Base-by-base conservation (phyloP, 92 coral and sea anemone species). In the Zoanthus solanderi region DNA sequence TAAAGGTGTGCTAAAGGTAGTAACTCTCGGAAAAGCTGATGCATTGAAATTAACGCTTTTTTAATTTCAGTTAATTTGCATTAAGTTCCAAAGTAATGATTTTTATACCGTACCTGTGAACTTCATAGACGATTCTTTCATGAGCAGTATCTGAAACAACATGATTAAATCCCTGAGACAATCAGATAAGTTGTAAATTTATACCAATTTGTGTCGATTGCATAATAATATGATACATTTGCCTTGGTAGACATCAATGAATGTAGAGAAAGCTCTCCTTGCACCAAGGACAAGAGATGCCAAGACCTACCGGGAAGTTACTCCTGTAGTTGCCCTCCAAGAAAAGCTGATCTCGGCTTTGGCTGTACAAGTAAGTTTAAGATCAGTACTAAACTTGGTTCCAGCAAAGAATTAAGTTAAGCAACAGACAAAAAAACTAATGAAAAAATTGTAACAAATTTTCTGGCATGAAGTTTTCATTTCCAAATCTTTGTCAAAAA, bases 261-360 rank as follows among this genome's bases (percentile, higher is more conserved):
- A 31, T 80, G 85, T 30, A 18, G 63, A 37, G 73, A 65, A 10
- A 58, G 23, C 23, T 80, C 85, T 11, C n/a, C 85, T 32, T 80
- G 75, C 58, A 28, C 58, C 73, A 66, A 13, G 28, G 58, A 18
- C 6, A 80, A 80, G 23, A 45, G 0, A 16, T 80, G 85, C 3
- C 23, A 45, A 47, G 85, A 80, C 45, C 60, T 80, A 12, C 44
- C 56, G 30, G 85, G 85, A 15, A 80, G 85, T 15, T 80, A 44
- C 37, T 61, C 58, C 9, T 80, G 85, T 34, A 63, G 58, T 11
- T 80, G 85, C 63, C 85, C 75, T 17, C 17, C 58, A 3, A 32
- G 75, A 42, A 23, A 80, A 23, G 75, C 57, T 23, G 85, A 80
- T 46, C 44, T 65, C 4, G 85, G 58, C 12, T 77, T 29, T 53